These are phyloP conservation scores for Rhineura floridana DNA, from an alignment of 2,113 vertebrate species.

Conservation along the genomic window DNA sequence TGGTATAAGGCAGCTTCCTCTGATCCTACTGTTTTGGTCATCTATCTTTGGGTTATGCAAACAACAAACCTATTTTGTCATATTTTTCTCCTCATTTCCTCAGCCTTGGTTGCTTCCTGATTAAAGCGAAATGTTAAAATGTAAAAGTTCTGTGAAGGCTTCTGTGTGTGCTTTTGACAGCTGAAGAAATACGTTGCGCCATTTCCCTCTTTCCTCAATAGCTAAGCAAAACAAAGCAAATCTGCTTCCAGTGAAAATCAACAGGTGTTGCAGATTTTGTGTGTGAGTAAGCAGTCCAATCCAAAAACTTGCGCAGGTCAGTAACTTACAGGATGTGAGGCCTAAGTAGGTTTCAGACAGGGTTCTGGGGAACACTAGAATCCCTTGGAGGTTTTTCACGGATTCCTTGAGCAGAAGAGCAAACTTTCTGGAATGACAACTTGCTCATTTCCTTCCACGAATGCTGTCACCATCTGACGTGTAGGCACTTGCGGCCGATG, in stretches of 20 bases:
- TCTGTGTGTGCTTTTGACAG: neutral
- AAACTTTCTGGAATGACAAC: neutral
- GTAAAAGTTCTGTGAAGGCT: neutral
- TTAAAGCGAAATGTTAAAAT: conserved; percentile 1
- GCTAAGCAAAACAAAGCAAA: neutral
- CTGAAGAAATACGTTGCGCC: neutral
- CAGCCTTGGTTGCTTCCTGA: neutral
- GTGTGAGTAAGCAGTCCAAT: neutral
- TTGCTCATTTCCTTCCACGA: neutral
- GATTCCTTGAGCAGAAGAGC: neutral
- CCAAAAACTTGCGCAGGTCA: neutral
- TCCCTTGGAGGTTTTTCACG: neutral
- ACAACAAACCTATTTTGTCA: neutral
- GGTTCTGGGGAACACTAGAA: neutral
- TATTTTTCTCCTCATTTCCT: neutral
- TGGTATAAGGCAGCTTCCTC: too few species aligned
- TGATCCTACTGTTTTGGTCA: neutral
- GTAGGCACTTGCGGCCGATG: too few species aligned
- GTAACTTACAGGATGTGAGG: neutral
- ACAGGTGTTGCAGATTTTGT: neutral
- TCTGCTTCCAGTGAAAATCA: neutral
- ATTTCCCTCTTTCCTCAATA: neutral
- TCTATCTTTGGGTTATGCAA: neutral
- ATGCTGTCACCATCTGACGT: too few species aligned
- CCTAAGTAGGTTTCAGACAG: neutral